Evolutionary conservation across 2,797 vertebrate species (phyloP).

Genomic region (Sarcophilus harrisii): DNA sequence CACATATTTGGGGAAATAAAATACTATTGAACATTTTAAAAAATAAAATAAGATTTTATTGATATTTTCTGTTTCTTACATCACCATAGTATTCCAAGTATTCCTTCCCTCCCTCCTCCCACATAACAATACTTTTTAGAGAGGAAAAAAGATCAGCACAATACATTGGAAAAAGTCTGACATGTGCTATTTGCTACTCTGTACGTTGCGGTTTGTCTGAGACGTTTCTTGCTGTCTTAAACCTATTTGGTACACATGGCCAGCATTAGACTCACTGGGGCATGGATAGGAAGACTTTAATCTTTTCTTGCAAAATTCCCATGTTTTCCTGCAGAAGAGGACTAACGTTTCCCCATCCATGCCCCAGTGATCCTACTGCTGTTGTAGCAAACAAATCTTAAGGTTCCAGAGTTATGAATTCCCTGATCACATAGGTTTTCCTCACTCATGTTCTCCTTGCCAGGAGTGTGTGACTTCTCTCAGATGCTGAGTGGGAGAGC

Average conservation of each 20-base stretch:
- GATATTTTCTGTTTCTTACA: neutral
- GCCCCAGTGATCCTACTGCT: too few relatives aligned
- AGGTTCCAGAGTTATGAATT: neutral
- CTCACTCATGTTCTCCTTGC: neutral
- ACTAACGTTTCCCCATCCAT: neutral
- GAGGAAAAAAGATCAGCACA: neutral
- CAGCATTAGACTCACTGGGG: too few relatives aligned
- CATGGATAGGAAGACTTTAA: too few relatives aligned
- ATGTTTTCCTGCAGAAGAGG: neutral
- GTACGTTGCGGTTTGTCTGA: neutral
- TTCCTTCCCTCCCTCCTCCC: neutral
- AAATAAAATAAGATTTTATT: neutral
- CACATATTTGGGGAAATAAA: too few relatives aligned
- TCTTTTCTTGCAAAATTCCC: too few relatives aligned
- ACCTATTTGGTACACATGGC: too few relatives aligned
- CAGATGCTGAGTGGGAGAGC: neutral
- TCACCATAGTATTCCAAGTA: neutral
- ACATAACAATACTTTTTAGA: neutral
- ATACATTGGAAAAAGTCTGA: neutral
- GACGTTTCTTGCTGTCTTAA: too few relatives aligned
- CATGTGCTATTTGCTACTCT: neutral
- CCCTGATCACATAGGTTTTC: neutral
- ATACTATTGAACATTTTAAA: too few relatives aligned
- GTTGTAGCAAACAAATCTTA: neutral
- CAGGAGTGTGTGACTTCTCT: neutral